Evolutionary conservation across 1,140 invertebrate species (phyloP), one percentile per base, ranked within the genome.

Genomic region (Kradibia gibbosae): DNA sequence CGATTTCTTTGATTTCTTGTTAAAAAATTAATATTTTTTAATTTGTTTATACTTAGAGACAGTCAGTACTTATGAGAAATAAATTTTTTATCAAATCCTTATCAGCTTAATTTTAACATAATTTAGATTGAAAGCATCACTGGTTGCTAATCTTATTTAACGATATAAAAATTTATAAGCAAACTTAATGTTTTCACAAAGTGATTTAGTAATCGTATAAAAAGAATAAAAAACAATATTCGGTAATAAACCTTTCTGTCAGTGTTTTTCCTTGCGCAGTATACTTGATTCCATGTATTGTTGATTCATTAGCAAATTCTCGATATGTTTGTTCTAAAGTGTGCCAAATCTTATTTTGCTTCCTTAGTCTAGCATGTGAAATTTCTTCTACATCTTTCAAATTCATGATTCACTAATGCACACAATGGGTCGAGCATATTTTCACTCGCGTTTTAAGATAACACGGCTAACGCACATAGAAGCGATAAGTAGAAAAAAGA

Each of bases 241-340:
- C n/a, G 53, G 34, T 39, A 7, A 25, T 45, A 13, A 79, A 87
- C 86, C 84, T 84, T 48, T 83, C 82, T 13, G 65, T 25, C 28
- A 55, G 34, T n/a, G 85, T 80, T 75, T 84, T 87, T 10, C 71
- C 81, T 60, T 83, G 83, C 20, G 78, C 76, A 0, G 84, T 87
- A 45, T 87, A 84, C 53, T 87, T 87, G 8, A 87, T 83, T 48
- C 86, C 86, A 71, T 87, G 85, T 45, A 87, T 78, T 25, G 85
- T 84, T 22, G 86, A 86, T 67, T 87, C 83, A 4, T 53, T 78
- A 1, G 85, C 71, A 39, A 85, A 87, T 73, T 87, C 86, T 8
- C 78, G 67, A 53, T 85, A 87, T 3, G 84, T 81, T 65, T 84
- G 45, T 25, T 67, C 31, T 13, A 85, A 20, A 20, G 72, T 82